These are phyloP conservation scores for Cygnus atratus DNA, from an alignment of 2,113 vertebrate species.

Conservation along the genomic window DNA sequence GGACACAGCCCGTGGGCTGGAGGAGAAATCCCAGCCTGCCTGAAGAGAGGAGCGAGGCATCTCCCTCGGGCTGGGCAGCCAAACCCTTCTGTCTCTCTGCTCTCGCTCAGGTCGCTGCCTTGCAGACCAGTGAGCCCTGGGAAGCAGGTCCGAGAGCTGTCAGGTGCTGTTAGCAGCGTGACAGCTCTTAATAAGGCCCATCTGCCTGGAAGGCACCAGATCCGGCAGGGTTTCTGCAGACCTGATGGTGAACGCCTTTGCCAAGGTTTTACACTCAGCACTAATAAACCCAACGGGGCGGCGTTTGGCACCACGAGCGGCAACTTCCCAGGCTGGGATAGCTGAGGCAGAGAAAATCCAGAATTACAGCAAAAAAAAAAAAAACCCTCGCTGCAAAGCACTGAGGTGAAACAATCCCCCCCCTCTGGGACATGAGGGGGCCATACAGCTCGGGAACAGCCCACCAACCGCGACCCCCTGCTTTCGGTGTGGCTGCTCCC, in stretches of 20 bases:
- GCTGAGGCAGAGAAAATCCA: not conserved
- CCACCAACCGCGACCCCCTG: not conserved
- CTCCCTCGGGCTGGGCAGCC: not conserved
- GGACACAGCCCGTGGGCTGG: not conserved
- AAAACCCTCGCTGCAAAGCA: not conserved
- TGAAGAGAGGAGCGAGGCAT: not conserved
- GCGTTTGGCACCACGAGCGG: not conserved
- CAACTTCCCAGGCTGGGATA: not conserved
- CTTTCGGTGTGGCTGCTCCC: not conserved
- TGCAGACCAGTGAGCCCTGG: not conserved
- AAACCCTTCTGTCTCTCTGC: not conserved
- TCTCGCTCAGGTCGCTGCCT: not conserved
- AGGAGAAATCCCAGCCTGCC: not conserved
- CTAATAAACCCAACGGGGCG: slow-evolving; percentile 15
- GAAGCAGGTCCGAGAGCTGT: not conserved
- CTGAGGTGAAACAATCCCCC: not conserved
- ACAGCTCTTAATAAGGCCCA: slow-evolving; percentile 62
- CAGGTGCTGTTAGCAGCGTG: slow-evolving; percentile 33
- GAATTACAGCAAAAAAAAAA: not conserved
- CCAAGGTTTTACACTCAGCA: slow-evolving; percentile 43
- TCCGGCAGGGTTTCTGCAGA: slow-evolving; percentile 27
- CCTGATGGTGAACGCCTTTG: not conserved
- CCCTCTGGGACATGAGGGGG: not conserved
- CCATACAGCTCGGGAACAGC: not conserved
- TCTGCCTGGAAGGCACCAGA: not conserved